phyloP scores from a whole-genome alignment of 2,888 invertebrate species.

The Allophyes oxyacanthae region DNA sequence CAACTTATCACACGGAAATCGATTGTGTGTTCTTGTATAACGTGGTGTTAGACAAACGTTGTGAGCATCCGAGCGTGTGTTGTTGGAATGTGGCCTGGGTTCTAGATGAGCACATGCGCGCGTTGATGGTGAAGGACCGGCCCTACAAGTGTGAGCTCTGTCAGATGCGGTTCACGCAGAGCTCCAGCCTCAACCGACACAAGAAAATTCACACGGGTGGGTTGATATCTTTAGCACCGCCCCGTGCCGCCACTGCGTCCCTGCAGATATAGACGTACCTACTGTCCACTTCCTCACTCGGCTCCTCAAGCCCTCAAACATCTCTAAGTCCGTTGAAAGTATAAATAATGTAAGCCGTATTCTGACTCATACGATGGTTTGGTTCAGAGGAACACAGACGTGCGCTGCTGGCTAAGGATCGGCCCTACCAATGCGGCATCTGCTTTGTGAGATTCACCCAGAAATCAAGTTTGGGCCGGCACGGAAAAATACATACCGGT shows the following conservation, averaged over 20 bases:
- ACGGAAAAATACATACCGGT: slow-evolving; percentile 91
- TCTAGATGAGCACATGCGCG: slow-evolving; percentile 89
- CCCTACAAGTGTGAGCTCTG: slow-evolving; percentile 92
- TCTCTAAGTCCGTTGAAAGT: slow-evolving; percentile 53
- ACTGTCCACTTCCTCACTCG: slow-evolving; percentile 52
- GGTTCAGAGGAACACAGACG: slow-evolving; percentile 86
- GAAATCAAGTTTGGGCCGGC: slow-evolving; percentile 91
- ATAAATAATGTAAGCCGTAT: slow-evolving; percentile 60
- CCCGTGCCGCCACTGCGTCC: slow-evolving; percentile 66
- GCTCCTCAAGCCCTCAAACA: slow-evolving; percentile 61
- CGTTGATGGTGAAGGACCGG: slow-evolving; percentile 88
- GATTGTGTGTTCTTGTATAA: slow-evolving; percentile 73
- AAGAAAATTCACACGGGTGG: slow-evolving; percentile 92
- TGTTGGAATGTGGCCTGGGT: slow-evolving; percentile 81
- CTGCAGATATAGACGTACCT: slow-evolving; percentile 54
- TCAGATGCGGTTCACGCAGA: slow-evolving; percentile 92
- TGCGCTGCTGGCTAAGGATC: slow-evolving; percentile 85
- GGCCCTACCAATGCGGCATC: slow-evolving; percentile 91
- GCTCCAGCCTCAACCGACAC: slow-evolving; percentile 92
- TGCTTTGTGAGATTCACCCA: slow-evolving; percentile 92
- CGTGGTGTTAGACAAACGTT: slow-evolving; percentile 54
- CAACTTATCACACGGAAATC: slow-evolving; percentile 47
- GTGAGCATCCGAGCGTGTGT: slow-evolving; percentile 64
- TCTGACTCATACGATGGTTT: slow-evolving; percentile 78
- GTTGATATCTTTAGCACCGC: slow-evolving; percentile 74